phyloP scores from a whole-genome alignment of 2,888 invertebrate species.

The Dione juno region DNA sequence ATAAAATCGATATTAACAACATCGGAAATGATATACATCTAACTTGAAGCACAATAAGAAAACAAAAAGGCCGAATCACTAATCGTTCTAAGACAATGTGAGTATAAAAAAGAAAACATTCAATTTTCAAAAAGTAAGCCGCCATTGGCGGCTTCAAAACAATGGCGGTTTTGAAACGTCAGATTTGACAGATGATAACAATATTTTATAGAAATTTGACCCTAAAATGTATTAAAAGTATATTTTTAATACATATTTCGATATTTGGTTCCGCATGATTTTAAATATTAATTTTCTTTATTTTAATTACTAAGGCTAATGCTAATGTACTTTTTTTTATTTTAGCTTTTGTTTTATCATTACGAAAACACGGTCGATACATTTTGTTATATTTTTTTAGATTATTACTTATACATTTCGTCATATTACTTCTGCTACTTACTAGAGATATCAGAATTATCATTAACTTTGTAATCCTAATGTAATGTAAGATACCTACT shows the following conservation, averaged over 20 bases:
- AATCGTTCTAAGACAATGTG: conserved; percentile 59
- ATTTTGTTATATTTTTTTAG: no score
- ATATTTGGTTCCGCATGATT: not conserved
- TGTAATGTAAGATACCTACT: no score
- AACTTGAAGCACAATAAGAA: conserved; percentile 14
- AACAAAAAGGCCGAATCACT: conserved; percentile 23
- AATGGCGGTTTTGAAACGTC: conserved; percentile 71
- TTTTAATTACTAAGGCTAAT: no score
- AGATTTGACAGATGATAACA: conserved; percentile 74
- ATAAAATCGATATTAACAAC: conserved; percentile 5
- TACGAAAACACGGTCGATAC: no score
- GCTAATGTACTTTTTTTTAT: no score
- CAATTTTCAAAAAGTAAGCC: conserved; percentile 65
- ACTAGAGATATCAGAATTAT: no score
- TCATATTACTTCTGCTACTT: no score
- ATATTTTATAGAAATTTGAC: conserved; percentile 20
- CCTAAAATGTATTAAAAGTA: not conserved
- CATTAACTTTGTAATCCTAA: no score
- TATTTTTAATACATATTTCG: conserved; percentile 9
- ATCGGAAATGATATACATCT: conserved; percentile 19
- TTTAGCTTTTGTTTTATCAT: no score
- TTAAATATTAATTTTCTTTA: not conserved
- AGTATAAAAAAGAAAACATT: conserved; percentile 67
- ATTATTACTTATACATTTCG: no score
- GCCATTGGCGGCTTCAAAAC: conserved; percentile 65